A percentile compares a stretch with the other conserved stretches of the same genome.
phyloP scores from a whole-genome alignment of 64 coral and sea anemone species.

The Montipora efflorescens region DNA sequence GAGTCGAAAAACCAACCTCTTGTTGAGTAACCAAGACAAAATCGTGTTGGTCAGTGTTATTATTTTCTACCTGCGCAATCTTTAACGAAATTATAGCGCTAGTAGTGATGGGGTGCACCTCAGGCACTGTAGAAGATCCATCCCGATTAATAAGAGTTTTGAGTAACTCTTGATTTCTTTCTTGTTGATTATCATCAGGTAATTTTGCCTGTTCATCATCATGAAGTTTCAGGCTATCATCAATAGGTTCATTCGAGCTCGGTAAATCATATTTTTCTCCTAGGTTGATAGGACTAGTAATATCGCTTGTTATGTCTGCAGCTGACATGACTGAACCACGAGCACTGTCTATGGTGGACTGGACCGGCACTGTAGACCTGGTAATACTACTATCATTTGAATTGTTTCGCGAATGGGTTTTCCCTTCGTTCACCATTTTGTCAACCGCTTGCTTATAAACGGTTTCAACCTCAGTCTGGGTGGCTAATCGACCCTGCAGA shows the following conservation, averaged over 20 bases:
- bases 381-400: not conserved
- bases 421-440: not conserved
- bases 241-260: not conserved
- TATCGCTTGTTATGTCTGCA: not conserved
- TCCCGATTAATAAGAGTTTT: not conserved
- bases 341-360: not conserved
- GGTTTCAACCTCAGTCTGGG: conserved; percentile 6
- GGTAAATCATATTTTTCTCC: not conserved
- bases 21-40: not conserved
- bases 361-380: not conserved
- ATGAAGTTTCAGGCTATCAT: not conserved
- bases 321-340: conserved; percentile 6
- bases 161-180: not conserved
- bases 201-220: not conserved
- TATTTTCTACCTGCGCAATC: not conserved
- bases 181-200: not conserved
- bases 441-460: conserved; percentile 38
- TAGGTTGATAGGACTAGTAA: not conserved
- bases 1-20: not conserved
- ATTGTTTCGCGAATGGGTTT: not conserved
- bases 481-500: not conserved
- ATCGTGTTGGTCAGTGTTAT: not conserved
- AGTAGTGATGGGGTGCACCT: not conserved
- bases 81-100: not conserved
- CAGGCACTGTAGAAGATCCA: not conserved